These are phyloP conservation scores for Lagorchestes hirsutus DNA, from an alignment of 2,797 vertebrate species.

Conservation along the genomic window DNA sequence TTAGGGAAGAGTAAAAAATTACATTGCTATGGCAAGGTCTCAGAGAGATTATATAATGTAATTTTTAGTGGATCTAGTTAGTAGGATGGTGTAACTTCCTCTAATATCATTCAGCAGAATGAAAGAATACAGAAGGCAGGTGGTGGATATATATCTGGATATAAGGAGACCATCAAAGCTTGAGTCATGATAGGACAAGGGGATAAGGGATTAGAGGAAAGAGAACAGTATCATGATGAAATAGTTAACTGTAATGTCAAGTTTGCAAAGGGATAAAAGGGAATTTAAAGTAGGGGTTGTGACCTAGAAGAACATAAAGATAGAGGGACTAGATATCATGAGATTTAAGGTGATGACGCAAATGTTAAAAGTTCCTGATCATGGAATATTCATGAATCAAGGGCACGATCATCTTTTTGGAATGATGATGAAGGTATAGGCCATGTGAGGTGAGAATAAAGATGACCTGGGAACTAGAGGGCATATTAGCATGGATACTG, in stretches of 20 bases:
- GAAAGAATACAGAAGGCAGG: not conserved
- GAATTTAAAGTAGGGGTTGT: not conserved
- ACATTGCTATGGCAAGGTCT: not conserved
- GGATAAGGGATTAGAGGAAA: not conserved
- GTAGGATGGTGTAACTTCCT: not conserved
- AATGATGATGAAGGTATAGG: not conserved
- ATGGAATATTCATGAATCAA: not conserved
- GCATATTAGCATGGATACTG: not conserved
- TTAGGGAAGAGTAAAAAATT: not conserved
- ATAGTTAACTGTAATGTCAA: not conserved
- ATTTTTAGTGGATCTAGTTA: not conserved
- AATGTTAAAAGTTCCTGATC: not conserved
- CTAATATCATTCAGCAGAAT: not conserved
- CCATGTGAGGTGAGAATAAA: not conserved
- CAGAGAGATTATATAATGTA: not conserved
- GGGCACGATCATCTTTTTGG: not conserved
- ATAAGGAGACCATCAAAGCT: not conserved
- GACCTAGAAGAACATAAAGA: not conserved
- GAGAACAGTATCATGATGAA: not conserved
- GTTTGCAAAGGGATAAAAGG: not conserved
- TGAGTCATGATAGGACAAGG: not conserved
- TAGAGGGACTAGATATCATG: not conserved
- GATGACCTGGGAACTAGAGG: not conserved
- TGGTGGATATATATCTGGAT: not conserved
- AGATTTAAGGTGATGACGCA: not conserved